Percentiles rank a stretch among this genome's conserved stretches.
Evolutionary conservation across 2,888 invertebrate genomes (phyloP).

Genomic region (Lithophane ornitopus): DNA sequence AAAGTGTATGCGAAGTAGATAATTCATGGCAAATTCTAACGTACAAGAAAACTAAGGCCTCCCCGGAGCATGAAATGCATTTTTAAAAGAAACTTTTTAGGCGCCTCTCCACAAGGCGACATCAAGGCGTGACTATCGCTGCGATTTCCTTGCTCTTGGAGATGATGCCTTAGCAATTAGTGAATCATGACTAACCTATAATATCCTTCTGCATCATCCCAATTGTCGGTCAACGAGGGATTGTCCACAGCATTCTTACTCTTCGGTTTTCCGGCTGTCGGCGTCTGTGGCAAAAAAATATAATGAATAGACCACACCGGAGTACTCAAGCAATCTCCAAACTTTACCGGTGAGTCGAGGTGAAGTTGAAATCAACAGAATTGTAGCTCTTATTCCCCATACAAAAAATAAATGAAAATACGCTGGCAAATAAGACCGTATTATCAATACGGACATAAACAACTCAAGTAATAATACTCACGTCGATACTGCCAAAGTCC

Average conservation of each 20-base stretch:
- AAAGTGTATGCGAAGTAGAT: background rate
- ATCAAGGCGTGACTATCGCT: too few species aligned
- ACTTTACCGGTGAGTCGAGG: background rate
- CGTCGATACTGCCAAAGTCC: constrained; percentile 91
- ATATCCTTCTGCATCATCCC: constrained; percentile 99
- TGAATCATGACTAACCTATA: constrained; percentile 91
- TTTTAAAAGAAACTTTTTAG: background rate
- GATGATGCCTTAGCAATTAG: background rate
- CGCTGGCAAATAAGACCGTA: background rate
- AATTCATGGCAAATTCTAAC: background rate
- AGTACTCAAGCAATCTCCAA: background rate
- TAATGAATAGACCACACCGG: background rate
- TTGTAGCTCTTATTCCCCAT: background rate
- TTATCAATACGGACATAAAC: background rate
- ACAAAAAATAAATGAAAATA: background rate
- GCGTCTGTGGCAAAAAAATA: constrained; percentile 72
- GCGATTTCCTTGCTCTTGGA: background rate
- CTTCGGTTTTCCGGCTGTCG: constrained; percentile 76
- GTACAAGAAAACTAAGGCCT: background rate
- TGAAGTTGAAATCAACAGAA: background rate
- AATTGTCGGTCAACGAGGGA: constrained; percentile 98
- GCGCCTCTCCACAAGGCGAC: background rate
- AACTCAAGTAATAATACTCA: constrained; percentile 73
- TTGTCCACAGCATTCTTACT: constrained; percentile 80
- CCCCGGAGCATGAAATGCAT: background rate